Percentiles rank a stretch among this genome's conserved stretches.
Conservation (phyloP, 2,888 invertebrate species). For the Nineta flava region DNA sequence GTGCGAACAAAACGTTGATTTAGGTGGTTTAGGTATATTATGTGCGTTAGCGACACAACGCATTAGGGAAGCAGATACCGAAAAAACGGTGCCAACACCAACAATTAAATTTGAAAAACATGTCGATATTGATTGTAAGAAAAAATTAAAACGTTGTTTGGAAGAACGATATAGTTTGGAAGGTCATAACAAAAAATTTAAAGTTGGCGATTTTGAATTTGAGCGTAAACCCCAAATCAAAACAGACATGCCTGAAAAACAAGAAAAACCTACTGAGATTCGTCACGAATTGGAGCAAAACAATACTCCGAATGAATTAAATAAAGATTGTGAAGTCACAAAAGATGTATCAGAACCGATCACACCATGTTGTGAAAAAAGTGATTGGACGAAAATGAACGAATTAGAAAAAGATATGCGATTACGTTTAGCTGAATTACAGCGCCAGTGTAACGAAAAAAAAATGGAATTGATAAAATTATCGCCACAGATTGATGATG, state of each 20-base stretch:
- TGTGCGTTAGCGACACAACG: slow-evolving; percentile 76
- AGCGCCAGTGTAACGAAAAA: slow-evolving; percentile 68
- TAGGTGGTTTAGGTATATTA: slow-evolving; percentile 55
- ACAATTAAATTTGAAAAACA: slow-evolving; percentile 13
- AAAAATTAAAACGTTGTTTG: slow-evolving; percentile 19
- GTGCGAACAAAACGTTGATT: slow-evolving; percentile 23
- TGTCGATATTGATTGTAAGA: slow-evolving; percentile 27
- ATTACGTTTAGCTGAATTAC: slow-evolving; percentile 61
- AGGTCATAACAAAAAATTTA: slow-evolving; percentile 2
- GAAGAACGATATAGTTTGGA: slow-evolving; percentile 4
- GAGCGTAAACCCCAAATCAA: slow-evolving; percentile 1
- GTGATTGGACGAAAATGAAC: slow-evolving; percentile 36
- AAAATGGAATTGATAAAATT: slow-evolving; percentile 65
- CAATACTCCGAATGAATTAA: not conserved
- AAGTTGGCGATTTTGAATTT: slow-evolving; percentile 5
- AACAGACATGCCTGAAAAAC: not conserved
- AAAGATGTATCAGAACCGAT: slow-evolving; percentile 22
- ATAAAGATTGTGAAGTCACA: slow-evolving; percentile 14
- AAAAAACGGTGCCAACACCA: slow-evolving; percentile 17
- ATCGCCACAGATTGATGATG: slow-evolving; percentile 33
- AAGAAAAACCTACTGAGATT: not conserved
- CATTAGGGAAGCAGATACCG: slow-evolving; percentile 56
- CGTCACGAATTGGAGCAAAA: not conserved
- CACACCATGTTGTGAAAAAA: slow-evolving; percentile 22
- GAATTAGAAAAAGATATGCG: slow-evolving; percentile 72